These are phyloP conservation scores for Platygyra sinensis DNA, from an alignment of 64 coral and sea anemone species.

Conservation along the genomic window DNA sequence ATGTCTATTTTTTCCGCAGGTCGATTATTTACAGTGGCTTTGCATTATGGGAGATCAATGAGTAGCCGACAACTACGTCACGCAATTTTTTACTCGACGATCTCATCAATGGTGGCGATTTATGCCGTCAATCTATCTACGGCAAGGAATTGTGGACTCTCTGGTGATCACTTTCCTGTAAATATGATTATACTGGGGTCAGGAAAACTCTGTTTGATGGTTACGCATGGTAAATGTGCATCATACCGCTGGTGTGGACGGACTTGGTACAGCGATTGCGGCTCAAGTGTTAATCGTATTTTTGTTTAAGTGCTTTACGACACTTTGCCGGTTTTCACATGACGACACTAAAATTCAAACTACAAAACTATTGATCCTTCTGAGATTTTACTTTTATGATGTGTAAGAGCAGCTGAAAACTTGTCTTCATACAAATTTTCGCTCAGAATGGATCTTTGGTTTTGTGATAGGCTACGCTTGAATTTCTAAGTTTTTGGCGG, in stretches of 20 bases:
- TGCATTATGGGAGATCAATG: neutral
- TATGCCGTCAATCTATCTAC: conserved; percentile 39
- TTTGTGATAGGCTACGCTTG: no score
- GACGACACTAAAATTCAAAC: no score
- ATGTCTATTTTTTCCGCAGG: neutral
- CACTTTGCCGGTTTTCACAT: no score
- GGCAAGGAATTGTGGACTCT: conserved; percentile 44
- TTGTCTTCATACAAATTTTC: no score
- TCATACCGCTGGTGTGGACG: conserved; percentile 44
- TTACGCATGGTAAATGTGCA: conserved; percentile 45
- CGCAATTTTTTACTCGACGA: neutral
- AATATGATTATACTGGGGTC: conserved; percentile 14
- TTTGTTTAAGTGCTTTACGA: no score
- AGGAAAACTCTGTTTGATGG: conserved; percentile 50
- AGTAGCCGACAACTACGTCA: neutral
- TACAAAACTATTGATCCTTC: no score
- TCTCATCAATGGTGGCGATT: conserved; percentile 64
- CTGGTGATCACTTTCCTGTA: neutral
- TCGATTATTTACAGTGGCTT: conserved; percentile 19
- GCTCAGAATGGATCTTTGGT: no score
- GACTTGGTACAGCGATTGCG: conserved; percentile 38
- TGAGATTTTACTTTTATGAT: no score
- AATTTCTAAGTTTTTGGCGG: no score
- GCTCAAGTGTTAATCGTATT: neutral
- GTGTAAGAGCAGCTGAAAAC: no score